Base-by-base conservation (phyloP, 2,888 invertebrate species). In the Myopa testacea region DNA sequence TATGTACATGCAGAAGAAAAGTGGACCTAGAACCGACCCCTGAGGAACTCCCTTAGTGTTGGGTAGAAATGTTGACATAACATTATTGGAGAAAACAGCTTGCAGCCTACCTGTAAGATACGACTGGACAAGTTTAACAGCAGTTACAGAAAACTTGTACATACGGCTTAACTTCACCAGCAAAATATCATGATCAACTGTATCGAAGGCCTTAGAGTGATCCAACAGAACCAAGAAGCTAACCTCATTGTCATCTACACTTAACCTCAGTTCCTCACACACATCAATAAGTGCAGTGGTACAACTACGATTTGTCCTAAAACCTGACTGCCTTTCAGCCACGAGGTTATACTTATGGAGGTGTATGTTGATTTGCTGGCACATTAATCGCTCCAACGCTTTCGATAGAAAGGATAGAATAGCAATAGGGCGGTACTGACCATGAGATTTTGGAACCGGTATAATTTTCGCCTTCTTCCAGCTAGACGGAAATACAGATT, bases 381-480 rank as follows among this genome's bases (percentile, higher is more conserved):
- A 26, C 26, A 26, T 26, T 26, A 26, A 26, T 2, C 26, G 26
- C 26, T 26, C 26, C 26, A 26, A 26, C 26, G 26, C 26, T 26
- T 26, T 58, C 6, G 58, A 58, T n/a, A 58, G 16, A 19, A 26
- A 65, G 14, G 65, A 34, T 34, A 65, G 38, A 19, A 65, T 65
- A 26, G 65, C 65, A 65, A 65, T 65, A 12, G 58, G 58, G n/a
- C 58, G 16, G 12, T 58, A 58, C 58, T 26, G 65, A 37, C 14
- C 19, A n/a, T 19, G n/a, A 6, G 58, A 16, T 58, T 58, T 58
- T 16, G 65, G 38, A 8, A 65, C 65, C 5, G 65, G 65, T 65
- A 65, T 65, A 16, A 65, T 65, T 37, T 65, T 65, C 26, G 34
- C 65, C 14, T 38, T 65, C 34, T 65, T 65, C 65, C 65, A 65